These are phyloP conservation scores for Amphibalanus amphitrite DNA, from an alignment of 1,140 invertebrate species.

Conservation along the genomic window DNA sequence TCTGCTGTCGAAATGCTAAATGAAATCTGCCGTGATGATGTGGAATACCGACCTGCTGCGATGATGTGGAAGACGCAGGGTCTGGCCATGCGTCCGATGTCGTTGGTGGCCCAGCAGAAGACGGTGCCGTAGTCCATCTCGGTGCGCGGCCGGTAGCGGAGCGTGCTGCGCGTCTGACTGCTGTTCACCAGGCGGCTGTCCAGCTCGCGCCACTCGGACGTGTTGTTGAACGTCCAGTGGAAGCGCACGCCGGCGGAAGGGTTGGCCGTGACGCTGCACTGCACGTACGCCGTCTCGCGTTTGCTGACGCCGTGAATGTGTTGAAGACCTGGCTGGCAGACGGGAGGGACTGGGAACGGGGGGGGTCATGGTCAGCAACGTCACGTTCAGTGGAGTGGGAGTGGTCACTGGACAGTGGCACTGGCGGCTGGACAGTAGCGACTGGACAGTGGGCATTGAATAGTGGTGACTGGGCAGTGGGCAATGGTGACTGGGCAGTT, in stretches of 20 bases:
- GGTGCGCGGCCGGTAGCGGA: conserved; percentile 11
- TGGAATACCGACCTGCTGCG: conserved; percentile 40
- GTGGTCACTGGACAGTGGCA: too few relatives aligned
- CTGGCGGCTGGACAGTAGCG: too few relatives aligned
- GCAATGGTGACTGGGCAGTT: too few relatives aligned
- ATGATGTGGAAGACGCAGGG: conserved; percentile 50
- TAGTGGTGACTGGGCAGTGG: too few relatives aligned
- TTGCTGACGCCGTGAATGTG: neutral
- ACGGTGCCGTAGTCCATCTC: conserved; percentile 30
- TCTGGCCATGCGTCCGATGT: conserved; percentile 41
- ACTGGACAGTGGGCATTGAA: too few relatives aligned
- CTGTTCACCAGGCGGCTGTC: conserved; percentile 30
- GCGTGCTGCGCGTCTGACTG: conserved; percentile 4
- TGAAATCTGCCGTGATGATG: too few relatives aligned
- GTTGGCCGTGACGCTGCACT: conserved; percentile 41
- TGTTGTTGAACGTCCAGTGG: conserved; percentile 77
- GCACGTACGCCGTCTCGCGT: neutral
- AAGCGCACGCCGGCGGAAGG: conserved; percentile 52
- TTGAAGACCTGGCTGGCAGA: neutral
- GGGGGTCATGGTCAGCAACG: too few relatives aligned
- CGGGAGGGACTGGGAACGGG: neutral
- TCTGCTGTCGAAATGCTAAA: too few relatives aligned
- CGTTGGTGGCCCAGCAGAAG: conserved; percentile 61
- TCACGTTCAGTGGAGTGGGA: too few relatives aligned
- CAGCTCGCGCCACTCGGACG: conserved; percentile 56